Evolutionary conservation across 2,113 vertebrate species (phyloP), one percentile per base, ranked within the genome.

Genomic region (Miniopterus natalensis): DNA sequence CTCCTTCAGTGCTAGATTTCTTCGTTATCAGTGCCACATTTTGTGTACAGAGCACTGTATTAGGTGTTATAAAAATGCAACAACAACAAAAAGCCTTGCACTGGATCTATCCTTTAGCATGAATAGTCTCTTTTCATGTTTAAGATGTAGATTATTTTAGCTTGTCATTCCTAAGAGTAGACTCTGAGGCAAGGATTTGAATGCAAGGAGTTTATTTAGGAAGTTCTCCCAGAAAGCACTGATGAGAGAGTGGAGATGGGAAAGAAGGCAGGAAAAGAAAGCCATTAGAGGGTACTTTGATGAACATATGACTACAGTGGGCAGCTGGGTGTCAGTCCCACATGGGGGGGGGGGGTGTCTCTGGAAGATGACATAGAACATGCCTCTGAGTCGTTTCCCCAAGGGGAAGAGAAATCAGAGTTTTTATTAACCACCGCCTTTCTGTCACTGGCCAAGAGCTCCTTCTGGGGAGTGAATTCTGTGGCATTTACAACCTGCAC

Each of bases 111-210:
- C 31, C 13, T 84, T 89, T 84, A 61, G 59, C 29, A 80, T 79
- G 45, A 57, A 23, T 55, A 74, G 79, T 85, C 13, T 68, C 49
- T 71, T 71, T 94, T 14, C 61, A 85, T 95, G 45, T 79, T 86
- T 94, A 95, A 88, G 29, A 68, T 84, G 21, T 15, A 86, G 78
- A 27, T 86, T 85, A 85, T 21, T 83, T 85, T 14, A 79, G 71
- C 29, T 63, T 74, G 14, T 42, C 84, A 80, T 74, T 85, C 66
- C 42, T 1, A 1, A 74, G 57, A 59, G 17, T 88, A 59, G n/a
- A 49, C 49, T 78, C 74, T 73, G 36, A 92, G 27, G 31, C 79
- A 92, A 79, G 14, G n/a, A 74, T 75, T 71, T 87, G 31, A 95
- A 94, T 75, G 49, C 74, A 74, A 49, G 12, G 63, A 8, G 29